Base-by-base conservation (phyloP, 2,113 vertebrate genomes). In the Chlamydotis undulata region DNA sequence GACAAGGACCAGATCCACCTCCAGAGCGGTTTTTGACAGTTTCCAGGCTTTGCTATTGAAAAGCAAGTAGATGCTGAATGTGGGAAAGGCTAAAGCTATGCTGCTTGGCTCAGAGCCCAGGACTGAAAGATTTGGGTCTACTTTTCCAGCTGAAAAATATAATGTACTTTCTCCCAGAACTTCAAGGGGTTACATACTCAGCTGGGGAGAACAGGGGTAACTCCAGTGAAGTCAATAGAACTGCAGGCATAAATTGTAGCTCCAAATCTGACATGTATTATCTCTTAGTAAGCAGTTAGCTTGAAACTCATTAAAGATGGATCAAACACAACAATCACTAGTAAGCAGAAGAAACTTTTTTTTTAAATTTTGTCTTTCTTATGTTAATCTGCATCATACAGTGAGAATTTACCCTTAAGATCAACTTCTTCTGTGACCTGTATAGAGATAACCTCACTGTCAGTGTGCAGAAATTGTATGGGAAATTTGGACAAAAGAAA, bases 41-140 rank as follows among this genome's bases (percentile, higher is more conserved):
- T 96, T 97, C 96, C 97, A 97, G 97, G 81, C 95, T 94, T 94
- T 89, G 74, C 83, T 93, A 55, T 96, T 92, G 94, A 96, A 97
- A 91, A n/a, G 81, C 65, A 94, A 92, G 94, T 89, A 89, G 57
- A 94, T 63, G 92, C 41, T 89, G 78, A 94, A 94, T 97, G 96
- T 97, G 97, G 97, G 97, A 97, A 97, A 97, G 73, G 57, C 77
- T 95, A 74, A 94, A 94, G 86, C 71, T 93, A 93, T 95, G 93
- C 52, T 73, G 16, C 63, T 97, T 97, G 97, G 97, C 97, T 93
- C 83, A 81, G 50, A 93, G 94, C 96, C 97, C 96, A 95, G 95
- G 53, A 67, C 85, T 91, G 70, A 96, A 89, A 96, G 92, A 96
- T 64, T 80, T 96, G 85, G 92, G 85, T 92, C 57, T 83, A 89